A percentile compares a stretch with the other conserved stretches of the same genome.
These are phyloP conservation scores for Ommatoiulus sabulosus DNA, from an alignment of 2,888 invertebrate species.

Conservation along the genomic window DNA sequence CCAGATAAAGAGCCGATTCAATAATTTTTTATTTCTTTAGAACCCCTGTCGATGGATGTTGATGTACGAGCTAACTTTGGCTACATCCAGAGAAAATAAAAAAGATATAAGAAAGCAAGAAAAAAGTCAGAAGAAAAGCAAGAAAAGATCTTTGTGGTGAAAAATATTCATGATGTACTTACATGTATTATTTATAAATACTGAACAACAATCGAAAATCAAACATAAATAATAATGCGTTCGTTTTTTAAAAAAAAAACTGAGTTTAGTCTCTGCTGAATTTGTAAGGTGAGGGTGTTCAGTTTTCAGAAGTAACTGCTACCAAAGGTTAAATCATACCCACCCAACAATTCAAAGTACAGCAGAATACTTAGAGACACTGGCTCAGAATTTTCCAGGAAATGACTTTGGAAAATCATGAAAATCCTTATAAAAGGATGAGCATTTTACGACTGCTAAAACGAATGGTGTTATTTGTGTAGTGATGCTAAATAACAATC, in stretches of 20 bases:
- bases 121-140: background rate
- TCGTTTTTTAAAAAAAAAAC: background rate
- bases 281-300: too few species aligned
- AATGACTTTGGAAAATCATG: too few species aligned
- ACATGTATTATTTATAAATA: background rate
- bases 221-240: background rate
- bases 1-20: too few species aligned
- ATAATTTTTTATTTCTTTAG: background rate
- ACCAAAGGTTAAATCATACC: too few species aligned
- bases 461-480: too few species aligned
- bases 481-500: too few species aligned
- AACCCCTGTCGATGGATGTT: slow-evolving; percentile 55
- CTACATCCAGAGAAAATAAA: slow-evolving; percentile 81
- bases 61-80: slow-evolving; percentile 73
- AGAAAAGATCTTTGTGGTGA: background rate
- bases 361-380: too few species aligned
- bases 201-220: background rate
- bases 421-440: too few species aligned
- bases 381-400: too few species aligned
- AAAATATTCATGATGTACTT: background rate
- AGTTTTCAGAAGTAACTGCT: too few species aligned
- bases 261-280: background rate
- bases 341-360: too few species aligned
- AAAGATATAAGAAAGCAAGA: slow-evolving; percentile 66
- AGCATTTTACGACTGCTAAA: too few species aligned